These are phyloP conservation scores for Gnatocerus cornutus DNA, from an alignment of 2,888 invertebrate genomes.

Conservation along the genomic window DNA sequence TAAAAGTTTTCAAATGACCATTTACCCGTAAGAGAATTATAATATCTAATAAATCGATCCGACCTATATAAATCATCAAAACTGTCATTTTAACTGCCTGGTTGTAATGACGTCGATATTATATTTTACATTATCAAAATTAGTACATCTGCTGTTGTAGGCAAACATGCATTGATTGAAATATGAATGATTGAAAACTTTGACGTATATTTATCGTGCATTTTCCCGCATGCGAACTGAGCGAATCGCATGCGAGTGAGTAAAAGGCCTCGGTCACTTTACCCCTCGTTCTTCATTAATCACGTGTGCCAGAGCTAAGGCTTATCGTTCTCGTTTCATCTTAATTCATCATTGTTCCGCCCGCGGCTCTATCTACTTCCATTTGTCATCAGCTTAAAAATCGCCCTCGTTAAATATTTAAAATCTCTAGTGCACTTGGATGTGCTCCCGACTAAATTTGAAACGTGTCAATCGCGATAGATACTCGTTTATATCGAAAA, in stretches of 20 bases:
- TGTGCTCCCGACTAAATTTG: constrained; percentile 36
- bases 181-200: neutral
- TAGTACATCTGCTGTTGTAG: neutral
- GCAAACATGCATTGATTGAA: too few relatives aligned
- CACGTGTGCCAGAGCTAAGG: constrained; percentile 56
- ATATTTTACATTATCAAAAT: constrained; percentile 8
- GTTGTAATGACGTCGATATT: neutral
- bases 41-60: neutral
- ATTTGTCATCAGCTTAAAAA: constrained; percentile 56
- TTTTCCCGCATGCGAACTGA: neutral
- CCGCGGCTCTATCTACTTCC: constrained; percentile 58
- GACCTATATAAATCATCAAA: constrained; percentile 1
- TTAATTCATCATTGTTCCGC: constrained; percentile 64
- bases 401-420: constrained; percentile 36
- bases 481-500: constrained; percentile 52
- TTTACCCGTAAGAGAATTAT: neutral
- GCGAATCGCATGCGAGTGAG: constrained; percentile 7
- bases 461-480: constrained; percentile 50
- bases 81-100: constrained; percentile 6
- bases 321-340: constrained; percentile 63
- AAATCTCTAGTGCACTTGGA: constrained; percentile 18
- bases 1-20: neutral
- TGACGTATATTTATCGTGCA: too few relatives aligned
- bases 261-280: constrained; percentile 19
- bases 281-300: constrained; percentile 61